These are phyloP conservation scores for Sebastes cheni DNA, from an alignment of 2,797 vertebrate genomes.

Conservation along the genomic window DNA sequence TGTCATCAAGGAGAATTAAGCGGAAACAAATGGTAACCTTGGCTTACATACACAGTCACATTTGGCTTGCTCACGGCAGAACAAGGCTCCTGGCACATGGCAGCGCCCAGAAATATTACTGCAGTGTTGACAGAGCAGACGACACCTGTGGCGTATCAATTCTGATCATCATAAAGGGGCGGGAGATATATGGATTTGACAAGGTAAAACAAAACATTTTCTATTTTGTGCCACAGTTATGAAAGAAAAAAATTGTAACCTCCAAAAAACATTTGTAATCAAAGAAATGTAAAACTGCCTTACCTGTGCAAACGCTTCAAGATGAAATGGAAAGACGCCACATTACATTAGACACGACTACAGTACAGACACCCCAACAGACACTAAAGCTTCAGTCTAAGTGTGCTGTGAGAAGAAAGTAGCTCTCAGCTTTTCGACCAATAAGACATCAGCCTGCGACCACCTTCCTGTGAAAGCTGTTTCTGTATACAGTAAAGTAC, in stretches of 20 bases:
- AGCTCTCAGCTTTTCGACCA: conserved; percentile 25
- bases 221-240: too few relatives aligned
- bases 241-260: background rate
- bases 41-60: conserved; percentile 42
- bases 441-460: conserved; percentile 19
- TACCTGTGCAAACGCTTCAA: conserved; percentile 32
- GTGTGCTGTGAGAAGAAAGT: background rate
- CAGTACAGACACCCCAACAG: background rate
- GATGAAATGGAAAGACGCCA: background rate
- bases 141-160: conserved; percentile 43
- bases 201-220: background rate
- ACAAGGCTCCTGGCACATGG: conserved; percentile 12
- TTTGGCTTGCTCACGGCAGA: conserved; percentile 27
- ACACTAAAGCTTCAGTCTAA: background rate
- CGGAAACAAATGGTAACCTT: conserved; percentile 59
- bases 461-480: conserved; percentile 39
- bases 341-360: background rate
- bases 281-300: background rate
- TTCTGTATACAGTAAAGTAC: background rate
- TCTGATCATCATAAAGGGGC: conserved; percentile 2
- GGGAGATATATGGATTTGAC: background rate
- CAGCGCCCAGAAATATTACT: conserved; percentile 46
- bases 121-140: conserved; percentile 46
- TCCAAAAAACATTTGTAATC: background rate
- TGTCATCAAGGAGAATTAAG: conserved; percentile 51